phyloP scores from a whole-genome alignment of 2,888 invertebrate genomes.

The Caenorhabditis macrosperma region DNA sequence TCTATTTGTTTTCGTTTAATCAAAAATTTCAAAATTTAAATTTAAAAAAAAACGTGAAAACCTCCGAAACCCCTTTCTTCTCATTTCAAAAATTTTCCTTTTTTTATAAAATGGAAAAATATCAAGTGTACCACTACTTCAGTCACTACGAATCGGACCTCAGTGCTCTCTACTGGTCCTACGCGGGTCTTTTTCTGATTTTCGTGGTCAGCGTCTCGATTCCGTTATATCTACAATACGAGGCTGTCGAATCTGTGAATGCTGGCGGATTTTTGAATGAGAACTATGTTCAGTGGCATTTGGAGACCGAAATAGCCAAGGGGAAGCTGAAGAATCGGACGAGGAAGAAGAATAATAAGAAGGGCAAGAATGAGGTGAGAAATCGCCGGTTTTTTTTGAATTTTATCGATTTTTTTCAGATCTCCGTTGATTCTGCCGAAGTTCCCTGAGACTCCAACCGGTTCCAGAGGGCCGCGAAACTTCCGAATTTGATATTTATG shows the following conservation, averaged over 20 bases:
- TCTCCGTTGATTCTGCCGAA: no score
- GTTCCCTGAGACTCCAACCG: no score
- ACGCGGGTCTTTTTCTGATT: constrained; percentile 9
- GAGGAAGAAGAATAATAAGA: no score
- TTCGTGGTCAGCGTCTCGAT: constrained; percentile 1
- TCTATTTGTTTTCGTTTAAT: no score
- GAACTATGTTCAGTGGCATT: constrained; percentile 28
- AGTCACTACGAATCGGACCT: neutral
- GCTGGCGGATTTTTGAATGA: neutral
- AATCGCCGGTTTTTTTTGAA: no score
- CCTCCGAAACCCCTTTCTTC: no score
- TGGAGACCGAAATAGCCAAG: neutral
- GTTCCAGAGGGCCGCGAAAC: no score
- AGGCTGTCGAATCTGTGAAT: neutral
- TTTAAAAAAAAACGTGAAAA: no score
- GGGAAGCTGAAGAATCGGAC: neutral
- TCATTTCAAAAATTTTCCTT: neutral
- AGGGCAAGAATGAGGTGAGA: no score
- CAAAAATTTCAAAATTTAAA: neutral
- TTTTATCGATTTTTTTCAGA: no score
- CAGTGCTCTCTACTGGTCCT: constrained; percentile 24
- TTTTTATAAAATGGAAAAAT: constrained; percentile 52
- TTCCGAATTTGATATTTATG: no score
- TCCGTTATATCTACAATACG: constrained; percentile 14
- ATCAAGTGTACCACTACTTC: constrained; percentile 49